phyloP scores from a whole-genome alignment of 2,888 invertebrate genomes.

The Melinaea marsaeus region DNA sequence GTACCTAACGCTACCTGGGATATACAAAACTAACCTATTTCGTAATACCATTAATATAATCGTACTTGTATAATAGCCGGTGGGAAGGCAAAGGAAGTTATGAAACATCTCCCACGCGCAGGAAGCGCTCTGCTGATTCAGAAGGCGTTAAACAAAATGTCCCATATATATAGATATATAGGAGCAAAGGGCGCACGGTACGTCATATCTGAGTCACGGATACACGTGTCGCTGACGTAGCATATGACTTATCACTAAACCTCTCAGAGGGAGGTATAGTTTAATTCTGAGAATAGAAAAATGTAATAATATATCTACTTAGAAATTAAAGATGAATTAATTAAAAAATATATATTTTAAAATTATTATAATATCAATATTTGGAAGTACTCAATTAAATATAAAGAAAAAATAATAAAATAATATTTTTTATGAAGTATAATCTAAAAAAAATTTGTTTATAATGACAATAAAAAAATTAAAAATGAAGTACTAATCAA shows the following conservation, averaged over 20 bases:
- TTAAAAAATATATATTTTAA: too few species aligned
- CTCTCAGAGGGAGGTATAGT: background rate
- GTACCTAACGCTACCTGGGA: conserved; percentile 37
- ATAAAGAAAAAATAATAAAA: too few species aligned
- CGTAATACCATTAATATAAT: conserved; percentile 38
- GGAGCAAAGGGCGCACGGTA: conserved; percentile 45
- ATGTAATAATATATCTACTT: too few species aligned
- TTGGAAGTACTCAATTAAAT: too few species aligned
- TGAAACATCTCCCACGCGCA: conserved; percentile 64
- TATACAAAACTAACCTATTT: conserved; percentile 51
- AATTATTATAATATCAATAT: too few species aligned
- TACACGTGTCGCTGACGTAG: conserved; percentile 68
- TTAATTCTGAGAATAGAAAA: too few species aligned
- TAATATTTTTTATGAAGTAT: too few species aligned
- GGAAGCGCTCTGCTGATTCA: conserved; percentile 51
- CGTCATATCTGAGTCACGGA: conserved; percentile 63
- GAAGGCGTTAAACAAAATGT: conserved; percentile 50
- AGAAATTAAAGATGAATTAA: too few species aligned
- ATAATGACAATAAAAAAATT: too few species aligned
- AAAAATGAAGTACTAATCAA: background rate
- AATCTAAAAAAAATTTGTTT: too few species aligned
- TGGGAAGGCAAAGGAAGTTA: conserved; percentile 68
- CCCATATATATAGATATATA: conserved; percentile 41
- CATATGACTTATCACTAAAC: conserved; percentile 58
- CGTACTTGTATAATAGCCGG: conserved; percentile 39